Evolutionary conservation across 2,888 invertebrate genomes (phyloP), one percentile per base, ranked within the genome.

Genomic region (Epirrhoe tristata): DNA sequence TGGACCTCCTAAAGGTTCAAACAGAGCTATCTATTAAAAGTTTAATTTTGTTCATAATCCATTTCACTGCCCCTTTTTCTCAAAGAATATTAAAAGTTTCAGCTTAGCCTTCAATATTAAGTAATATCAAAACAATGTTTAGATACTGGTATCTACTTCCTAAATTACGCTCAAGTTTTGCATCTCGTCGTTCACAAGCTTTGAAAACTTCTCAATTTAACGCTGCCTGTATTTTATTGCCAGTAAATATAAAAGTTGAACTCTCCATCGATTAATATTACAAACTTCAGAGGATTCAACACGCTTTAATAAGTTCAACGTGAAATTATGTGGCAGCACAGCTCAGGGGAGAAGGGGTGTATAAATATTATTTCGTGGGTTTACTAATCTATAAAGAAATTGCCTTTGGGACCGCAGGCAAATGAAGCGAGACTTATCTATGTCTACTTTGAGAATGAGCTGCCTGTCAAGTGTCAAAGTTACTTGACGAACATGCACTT

Each of bases 201-300:
- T 66, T 43, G 52, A 46, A 43, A 71, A 71, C 66, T 73, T 71
- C 66, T 59, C 73, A 69, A 77, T 73, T 76, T 77, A 81, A 74
- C 65, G 74, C 71, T 68, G 71, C 71, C 71, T 73, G 64, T 79
- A 78, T 81, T 83, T 81, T 82, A 84, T 82, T 76, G 74, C 72
- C 75, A 74, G 76, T 81, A 81, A 83, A 83, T 83, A 84, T 77
- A 81, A 83, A 86, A 87, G 80, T 85, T 83, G 65, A 70, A 70
- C 79, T 81, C 80, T 50, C 61, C 67, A 82, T 83, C 86, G 86
- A 87, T 86, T 88, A 83, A 85, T 85, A 83, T 83, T 81, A 77
- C 76, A 75, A 87, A 86, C 73, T 84, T 83, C 74, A 74, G 71
- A 72, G 79, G 81, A 79, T 82, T 81, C 81, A 74, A 77, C 79